Evolutionary conservation across 2,888 invertebrate species (phyloP).

Genomic region (Pandemis corylana): DNA sequence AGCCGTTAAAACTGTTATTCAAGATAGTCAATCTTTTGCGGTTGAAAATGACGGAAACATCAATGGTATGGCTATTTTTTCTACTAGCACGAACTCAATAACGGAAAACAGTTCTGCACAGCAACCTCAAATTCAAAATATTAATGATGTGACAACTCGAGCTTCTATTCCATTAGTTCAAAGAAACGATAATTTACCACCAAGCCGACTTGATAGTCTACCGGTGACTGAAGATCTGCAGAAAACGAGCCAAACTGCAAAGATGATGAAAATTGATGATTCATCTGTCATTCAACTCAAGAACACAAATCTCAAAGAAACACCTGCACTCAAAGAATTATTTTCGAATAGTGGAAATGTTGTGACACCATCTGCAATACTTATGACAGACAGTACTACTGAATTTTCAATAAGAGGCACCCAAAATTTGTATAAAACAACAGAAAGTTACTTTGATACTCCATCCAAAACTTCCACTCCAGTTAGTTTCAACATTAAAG

Average conservation of each 20-base stretch:
- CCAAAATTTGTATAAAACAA: not conserved
- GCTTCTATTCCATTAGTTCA: not conserved
- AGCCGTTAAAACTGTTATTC: not conserved
- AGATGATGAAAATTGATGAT: not conserved
- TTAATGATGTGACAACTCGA: not conserved
- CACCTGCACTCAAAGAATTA: not conserved
- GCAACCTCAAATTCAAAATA: not conserved
- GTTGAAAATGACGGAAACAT: not conserved
- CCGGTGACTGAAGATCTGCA: not conserved
- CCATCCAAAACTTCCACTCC: not conserved
- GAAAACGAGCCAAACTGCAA: not conserved
- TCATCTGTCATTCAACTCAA: not conserved
- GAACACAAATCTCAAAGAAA: not conserved
- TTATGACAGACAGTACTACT: not conserved
- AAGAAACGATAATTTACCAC: not conserved
- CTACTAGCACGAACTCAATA: not conserved
- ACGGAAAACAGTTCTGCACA: not conserved
- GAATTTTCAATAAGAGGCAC: not conserved
- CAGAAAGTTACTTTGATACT: not conserved
- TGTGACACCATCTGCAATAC: not conserved
- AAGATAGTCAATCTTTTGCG: not conserved
- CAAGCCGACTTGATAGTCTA: not conserved
- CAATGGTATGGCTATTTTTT: not conserved
- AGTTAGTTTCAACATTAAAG: not conserved
- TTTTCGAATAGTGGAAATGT: conserved; percentile 1